Evolutionary conservation across 2,888 invertebrate genomes (phyloP), one percentile per base, ranked within the genome.

Genomic region (Cataglyphis livida): DNA sequence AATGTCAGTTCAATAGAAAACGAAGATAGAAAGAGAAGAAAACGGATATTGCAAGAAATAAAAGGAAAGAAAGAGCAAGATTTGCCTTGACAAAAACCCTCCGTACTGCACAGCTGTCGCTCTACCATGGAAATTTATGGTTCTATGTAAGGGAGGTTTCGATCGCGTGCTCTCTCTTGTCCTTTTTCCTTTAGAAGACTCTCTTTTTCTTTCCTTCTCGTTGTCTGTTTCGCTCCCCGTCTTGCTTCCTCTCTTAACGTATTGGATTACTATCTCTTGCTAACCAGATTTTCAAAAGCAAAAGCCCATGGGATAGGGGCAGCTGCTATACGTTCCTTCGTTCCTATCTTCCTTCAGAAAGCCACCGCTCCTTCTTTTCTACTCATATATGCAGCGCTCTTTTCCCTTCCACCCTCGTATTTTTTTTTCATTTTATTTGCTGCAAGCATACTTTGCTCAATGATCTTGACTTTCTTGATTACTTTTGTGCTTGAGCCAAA

Each of bases 271-370:
- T 91, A 88, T 90, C 87, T 91, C 83, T 89, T 87, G 88, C 88
- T 87, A 75, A 84, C 41, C 88, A 81, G 85, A 86, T 85, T 91
- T 92, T 92, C 87, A 91, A 92, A 92, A 92, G 91, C 90, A 89
- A 92, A 91, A n/a, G 48, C 87, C 86, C 88, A 85, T 75, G 81
- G 89, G 76, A 90, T 90, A 92, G 89, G 92, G 93, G 92, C 93
- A 93, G 93, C 92, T 93, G 93, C 89, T 88, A 88, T 90, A 87
- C 91, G 92, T 92, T 93, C 92, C 91, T 88, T 21, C 83, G 87
- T 89, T 85, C 90, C 88, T 90, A 89, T 85, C 85, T 87, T 78
- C 65, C 68, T 73, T 78, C 18, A 65, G 71, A 62, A 66, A 66
- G 73, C 84, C 81, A 76, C 84, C 65, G n/a, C 73, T 75, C 41